Conservation (phyloP, 2,797 vertebrate species). For the Lemur catta region DNA sequence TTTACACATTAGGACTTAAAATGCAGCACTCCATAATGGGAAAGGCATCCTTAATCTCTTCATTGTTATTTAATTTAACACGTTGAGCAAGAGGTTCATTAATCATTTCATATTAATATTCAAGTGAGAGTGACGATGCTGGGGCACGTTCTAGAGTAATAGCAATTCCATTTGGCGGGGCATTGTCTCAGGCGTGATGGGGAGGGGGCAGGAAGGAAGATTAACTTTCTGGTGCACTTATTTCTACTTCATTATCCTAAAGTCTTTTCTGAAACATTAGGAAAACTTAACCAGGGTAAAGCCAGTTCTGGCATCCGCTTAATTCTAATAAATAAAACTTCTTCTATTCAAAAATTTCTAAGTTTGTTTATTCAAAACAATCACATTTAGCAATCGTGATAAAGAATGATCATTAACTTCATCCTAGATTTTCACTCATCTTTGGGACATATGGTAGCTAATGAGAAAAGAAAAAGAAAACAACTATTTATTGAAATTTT, state of each 20-base stretch:
- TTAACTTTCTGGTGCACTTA: conserved; percentile 55
- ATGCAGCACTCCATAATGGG: not conserved
- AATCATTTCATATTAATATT: conserved; percentile 74
- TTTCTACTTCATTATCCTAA: conserved; percentile 57
- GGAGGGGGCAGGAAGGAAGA: conserved; percentile 46
- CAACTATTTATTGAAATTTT: not conserved
- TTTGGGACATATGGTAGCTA: not conserved
- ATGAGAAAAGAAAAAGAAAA: not conserved
- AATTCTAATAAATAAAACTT: conserved; percentile 26
- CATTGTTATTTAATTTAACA: conserved; percentile 69
- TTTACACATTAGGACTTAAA: conserved; percentile 52
- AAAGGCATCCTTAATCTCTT: conserved; percentile 66
- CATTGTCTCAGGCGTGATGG: not conserved
- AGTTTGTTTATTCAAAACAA: not conserved
- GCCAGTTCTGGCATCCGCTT: not conserved
- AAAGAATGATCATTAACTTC: not conserved
- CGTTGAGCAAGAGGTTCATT: conserved; percentile 59
- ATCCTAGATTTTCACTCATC: not conserved
- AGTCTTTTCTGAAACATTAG: conserved; percentile 42
- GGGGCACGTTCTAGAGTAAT: not conserved
- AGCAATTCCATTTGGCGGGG: conserved; percentile 48
- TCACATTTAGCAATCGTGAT: conserved; percentile 27
- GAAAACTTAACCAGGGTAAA: not conserved
- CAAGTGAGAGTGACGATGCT: conserved; percentile 21
- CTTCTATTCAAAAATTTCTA: not conserved